These are phyloP conservation scores for Leptodirus hochenwartii DNA, from an alignment of 2,888 invertebrate genomes.

Conservation along the genomic window DNA sequence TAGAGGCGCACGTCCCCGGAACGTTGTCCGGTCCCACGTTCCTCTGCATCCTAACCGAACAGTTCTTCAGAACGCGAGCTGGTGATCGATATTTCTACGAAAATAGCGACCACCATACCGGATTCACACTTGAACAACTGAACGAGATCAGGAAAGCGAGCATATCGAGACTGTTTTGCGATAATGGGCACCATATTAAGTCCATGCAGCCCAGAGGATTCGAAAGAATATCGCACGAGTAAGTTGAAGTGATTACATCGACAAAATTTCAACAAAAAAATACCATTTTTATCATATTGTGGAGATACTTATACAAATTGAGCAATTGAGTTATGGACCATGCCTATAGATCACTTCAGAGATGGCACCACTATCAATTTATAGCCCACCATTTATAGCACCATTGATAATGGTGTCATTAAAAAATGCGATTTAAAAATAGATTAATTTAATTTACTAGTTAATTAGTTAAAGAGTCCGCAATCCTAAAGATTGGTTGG, in stretches of 20 bases:
- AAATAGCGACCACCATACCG: slow-evolving; percentile 36
- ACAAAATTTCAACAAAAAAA: no score
- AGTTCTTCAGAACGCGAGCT: slow-evolving; percentile 68
- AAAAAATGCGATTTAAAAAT: no score
- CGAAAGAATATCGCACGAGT: slow-evolving; percentile 39
- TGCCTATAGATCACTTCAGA: no score
- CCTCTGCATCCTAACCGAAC: slow-evolving; percentile 71
- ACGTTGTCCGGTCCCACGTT: slow-evolving; percentile 74
- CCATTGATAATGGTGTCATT: no score
- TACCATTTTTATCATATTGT: not conserved
- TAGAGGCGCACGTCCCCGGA: slow-evolving; percentile 60
- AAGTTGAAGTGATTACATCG: slow-evolving; percentile 21
- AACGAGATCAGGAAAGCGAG: slow-evolving; percentile 58
- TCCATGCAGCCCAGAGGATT: slow-evolving; percentile 52
- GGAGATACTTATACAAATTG: no score
- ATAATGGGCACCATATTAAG: slow-evolving; percentile 52
- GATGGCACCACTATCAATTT: no score
- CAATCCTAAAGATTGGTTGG: no score
- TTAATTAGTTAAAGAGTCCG: no score
- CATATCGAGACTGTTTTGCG: slow-evolving; percentile 61
- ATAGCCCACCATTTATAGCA: no score
- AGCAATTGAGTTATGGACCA: no score
- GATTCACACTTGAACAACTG: slow-evolving; percentile 53
- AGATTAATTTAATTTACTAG: no score
- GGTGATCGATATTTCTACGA: slow-evolving; percentile 81